Conservation (phyloP, 2,888 invertebrate genomes). For the Acheta domesticus region DNA sequence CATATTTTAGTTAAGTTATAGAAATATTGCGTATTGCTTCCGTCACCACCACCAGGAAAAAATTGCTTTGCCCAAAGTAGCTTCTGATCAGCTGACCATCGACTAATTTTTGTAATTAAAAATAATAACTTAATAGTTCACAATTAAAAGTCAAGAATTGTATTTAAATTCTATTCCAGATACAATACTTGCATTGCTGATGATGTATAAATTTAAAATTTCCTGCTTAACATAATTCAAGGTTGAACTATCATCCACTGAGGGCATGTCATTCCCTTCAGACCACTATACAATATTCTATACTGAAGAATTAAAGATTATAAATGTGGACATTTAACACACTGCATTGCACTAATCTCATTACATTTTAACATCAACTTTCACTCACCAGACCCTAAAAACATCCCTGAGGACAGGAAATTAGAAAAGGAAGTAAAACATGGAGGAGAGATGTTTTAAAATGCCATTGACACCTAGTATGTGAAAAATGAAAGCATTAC, state of each 20-base stretch:
- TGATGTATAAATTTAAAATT: too few relatives aligned
- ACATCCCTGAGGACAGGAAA: not conserved
- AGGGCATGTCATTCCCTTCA: too few relatives aligned
- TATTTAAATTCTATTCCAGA: too few relatives aligned
- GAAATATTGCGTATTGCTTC: not conserved
- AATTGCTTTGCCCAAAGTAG: too few relatives aligned
- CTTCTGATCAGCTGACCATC: too few relatives aligned
- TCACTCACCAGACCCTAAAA: not conserved
- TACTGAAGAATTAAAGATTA: not conserved
- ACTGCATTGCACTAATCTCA: not conserved
- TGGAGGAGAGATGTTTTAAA: not conserved
- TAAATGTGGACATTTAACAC: not conserved
- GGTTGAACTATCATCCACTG: too few relatives aligned
- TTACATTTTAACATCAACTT: constrained; percentile 18
- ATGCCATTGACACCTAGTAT: constrained; percentile 9
- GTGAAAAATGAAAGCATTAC: constrained; percentile 4
- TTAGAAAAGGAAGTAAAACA: not conserved
- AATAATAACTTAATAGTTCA: too few relatives aligned
- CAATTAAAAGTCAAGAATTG: too few relatives aligned
- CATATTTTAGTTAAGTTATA: not conserved
- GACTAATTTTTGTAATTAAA: too few relatives aligned
- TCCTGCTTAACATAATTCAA: not conserved
- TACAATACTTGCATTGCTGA: too few relatives aligned
- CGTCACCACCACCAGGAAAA: not conserved
- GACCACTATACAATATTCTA: too few relatives aligned